Evolutionary conservation across 2,888 invertebrate species (phyloP), one percentile per base, ranked within the genome.

Genomic region (Invenusta paracnida): DNA sequence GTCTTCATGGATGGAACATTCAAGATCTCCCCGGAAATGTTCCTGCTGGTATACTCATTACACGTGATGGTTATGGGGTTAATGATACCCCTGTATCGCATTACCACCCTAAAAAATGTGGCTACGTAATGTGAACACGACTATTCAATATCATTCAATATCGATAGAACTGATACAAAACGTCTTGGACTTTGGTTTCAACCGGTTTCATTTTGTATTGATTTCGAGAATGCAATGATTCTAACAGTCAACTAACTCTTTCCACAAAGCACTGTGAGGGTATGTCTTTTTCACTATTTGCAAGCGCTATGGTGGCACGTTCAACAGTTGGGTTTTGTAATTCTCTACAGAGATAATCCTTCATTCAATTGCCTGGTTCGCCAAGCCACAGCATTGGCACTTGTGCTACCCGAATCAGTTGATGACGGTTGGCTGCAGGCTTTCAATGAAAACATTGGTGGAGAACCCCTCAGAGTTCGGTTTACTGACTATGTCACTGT

Each of bases 331-430:
- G 73, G 73, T 73, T 23, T 73, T 73, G 73, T 73, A 73, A 73
- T 13, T 73, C 5, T 73, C 11, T 73, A 73, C 73, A 73, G 73
- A 73, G 73, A 73, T 73, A 23, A 73, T 13, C 73, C 73, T 73
- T 73, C 73, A 73, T 73, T 73, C 23, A 73, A 73, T 73, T 23
- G 73, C 73, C 73, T 73, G 73, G 73, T 73, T 73, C 73, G 73
- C 73, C 73, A 25, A 73, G 48, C 48, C 48, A 48, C 48, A 48
- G 17, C 48, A 48, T 17, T 92, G 96, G 96, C 92, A 79, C 79
- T 82, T 82, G 82, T 82, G n/a, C 82, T 29, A 2, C 82, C 82
- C 13, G 30, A 82, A 82, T 82, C 82, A 30, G 28, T 82, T 30
- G 82, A 82, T 82, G 82, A 82, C 29, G 82, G 5, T 23, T 11